phyloP scores from a whole-genome alignment of 2,888 invertebrate genomes.

The Thereva nobilitata region DNA sequence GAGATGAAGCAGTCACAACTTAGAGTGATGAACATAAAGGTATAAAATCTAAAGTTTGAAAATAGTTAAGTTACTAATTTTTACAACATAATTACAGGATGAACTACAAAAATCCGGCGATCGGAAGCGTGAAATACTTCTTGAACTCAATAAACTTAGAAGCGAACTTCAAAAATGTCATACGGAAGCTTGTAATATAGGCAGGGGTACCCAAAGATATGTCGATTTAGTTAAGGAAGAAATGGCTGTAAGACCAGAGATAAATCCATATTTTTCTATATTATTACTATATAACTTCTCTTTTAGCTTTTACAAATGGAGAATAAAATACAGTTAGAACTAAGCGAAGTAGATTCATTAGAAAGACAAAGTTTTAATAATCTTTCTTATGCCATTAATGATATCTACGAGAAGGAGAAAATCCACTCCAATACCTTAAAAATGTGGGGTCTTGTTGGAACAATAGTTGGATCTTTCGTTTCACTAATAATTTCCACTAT shows the following conservation, averaged over 20 bases:
- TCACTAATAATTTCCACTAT: constrained; percentile 6
- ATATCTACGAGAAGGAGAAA: constrained; percentile 16
- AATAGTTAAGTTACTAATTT: not conserved
- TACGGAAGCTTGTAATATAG: not conserved
- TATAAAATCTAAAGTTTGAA: too few species aligned
- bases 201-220: not conserved
- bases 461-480: not conserved
- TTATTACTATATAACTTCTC: not conserved
- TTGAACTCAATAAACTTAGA: not conserved
- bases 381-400: constrained; percentile 14
- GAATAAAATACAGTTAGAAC: not conserved
- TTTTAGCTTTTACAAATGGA: constrained; percentile 8
- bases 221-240: not conserved
- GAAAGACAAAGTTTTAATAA: constrained; percentile 2
- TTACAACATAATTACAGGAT: not conserved
- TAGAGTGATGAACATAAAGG: too few species aligned
- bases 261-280: too few species aligned
- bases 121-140: not conserved
- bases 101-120: not conserved
- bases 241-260: not conserved
- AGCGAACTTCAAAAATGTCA: not conserved
- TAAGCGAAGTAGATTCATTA: constrained; percentile 1
- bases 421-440: constrained; percentile 12
- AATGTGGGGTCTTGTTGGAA: constrained; percentile 7
- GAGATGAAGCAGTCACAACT: too few species aligned